Evolutionary conservation across 2,797 vertebrate genomes (phyloP), one percentile per base, ranked within the genome.

Genomic region (Epinephelus coioides): DNA sequence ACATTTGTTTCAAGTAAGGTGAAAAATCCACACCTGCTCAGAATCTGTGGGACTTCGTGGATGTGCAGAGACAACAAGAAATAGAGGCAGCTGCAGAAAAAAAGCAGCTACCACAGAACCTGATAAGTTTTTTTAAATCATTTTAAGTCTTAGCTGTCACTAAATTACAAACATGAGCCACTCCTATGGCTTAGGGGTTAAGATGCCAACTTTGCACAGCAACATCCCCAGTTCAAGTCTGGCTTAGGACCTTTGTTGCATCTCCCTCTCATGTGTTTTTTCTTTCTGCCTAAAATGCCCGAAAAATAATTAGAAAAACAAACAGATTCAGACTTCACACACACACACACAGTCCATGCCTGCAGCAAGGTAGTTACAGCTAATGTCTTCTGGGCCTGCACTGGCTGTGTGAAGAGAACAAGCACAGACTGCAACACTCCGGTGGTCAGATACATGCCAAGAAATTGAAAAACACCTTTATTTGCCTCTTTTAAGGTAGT

Each of bases 401-500:
- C 13, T 55, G 21, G 50, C 7, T 61, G 14, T 76, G 30, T 54
- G 27, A 30, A 49, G 9, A 71, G 43, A 60, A 61, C 21, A 51
- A 77, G n/a, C 23, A 56, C 50, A 63, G 43, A 56, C 34, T 69
- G 27, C 23, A 67, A 51, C 44, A 57, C 71, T 34, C 19, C 12
- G 51, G 50, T 46, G 34, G 23, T 59, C 53, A 78, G 30, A 76
- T 56, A 9, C 5, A 19, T 76, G 19, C 53, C 55, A 55, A 57
- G 23, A 63, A 53, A 44, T 5, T 13, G 8, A 4, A 62, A 38
- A 55, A 82, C 13, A 40, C 21, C 8, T 55, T 40, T 15, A 61
- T 62, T 62, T 75, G 18, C 65, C 46, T 55, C 17, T 74, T 61
- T 46, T 14, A 38, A 73, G 14, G 25, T 47, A 21, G n/a, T 44